These are phyloP conservation scores for Murina feae DNA, from an alignment of 2,113 vertebrate genomes.

Conservation along the genomic window DNA sequence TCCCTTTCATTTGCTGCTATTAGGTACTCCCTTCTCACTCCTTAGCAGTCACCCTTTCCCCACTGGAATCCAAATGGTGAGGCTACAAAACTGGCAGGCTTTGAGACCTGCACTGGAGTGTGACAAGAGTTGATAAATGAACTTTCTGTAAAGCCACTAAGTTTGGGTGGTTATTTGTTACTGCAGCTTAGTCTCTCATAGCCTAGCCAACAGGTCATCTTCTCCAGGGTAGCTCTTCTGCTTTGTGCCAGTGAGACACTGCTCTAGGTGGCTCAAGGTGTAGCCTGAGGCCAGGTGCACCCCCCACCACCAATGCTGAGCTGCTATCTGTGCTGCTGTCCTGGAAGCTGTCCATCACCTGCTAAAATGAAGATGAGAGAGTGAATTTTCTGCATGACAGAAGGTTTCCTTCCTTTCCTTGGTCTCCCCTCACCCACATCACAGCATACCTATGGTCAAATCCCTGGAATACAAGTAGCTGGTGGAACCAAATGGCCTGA, in stretches of 20 bases:
- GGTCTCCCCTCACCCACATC: not conserved
- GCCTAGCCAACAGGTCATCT: not conserved
- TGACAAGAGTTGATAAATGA: not conserved
- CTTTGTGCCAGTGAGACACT: not conserved
- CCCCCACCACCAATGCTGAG: not conserved
- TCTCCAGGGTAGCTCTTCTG: not conserved
- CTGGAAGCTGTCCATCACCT: not conserved
- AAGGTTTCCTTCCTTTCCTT: not conserved
- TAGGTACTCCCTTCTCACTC: fast-evolving
- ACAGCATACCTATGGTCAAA: not conserved
- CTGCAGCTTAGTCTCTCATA: not conserved
- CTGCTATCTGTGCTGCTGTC: not conserved
- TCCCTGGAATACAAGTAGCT: not conserved
- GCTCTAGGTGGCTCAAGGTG: not conserved
- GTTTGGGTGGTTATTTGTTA: not conserved
- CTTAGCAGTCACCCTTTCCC: not conserved
- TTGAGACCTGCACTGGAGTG: not conserved
- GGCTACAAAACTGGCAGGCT: not conserved
- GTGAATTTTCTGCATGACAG: not conserved
- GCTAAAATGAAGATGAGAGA: not conserved
- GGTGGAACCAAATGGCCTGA: not conserved
- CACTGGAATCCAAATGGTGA: fast-evolving
- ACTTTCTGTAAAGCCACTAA: not conserved
- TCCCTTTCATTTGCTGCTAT: not conserved
- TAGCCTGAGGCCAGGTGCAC: not conserved